These are phyloP conservation scores for Ricordea florida DNA, from an alignment of 92 coral and sea anemone genomes.

Conservation along the genomic window DNA sequence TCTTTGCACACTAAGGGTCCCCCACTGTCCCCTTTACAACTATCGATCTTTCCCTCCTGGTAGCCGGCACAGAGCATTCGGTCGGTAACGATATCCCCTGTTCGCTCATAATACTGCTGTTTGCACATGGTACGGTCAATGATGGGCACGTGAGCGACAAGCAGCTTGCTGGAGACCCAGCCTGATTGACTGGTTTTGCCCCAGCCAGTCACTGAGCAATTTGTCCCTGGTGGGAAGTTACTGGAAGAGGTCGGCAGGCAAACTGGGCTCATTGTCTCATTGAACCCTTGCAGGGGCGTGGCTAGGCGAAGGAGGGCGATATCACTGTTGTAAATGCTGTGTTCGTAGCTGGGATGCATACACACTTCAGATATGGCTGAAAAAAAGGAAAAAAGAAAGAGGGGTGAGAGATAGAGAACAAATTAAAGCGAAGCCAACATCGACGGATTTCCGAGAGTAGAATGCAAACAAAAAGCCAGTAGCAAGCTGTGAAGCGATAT, in stretches of 20 bases:
- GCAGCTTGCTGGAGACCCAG: slow-evolving; percentile 57
- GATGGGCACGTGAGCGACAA: slow-evolving; percentile 65
- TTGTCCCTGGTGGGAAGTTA: slow-evolving; percentile 40
- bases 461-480: too few relatives aligned
- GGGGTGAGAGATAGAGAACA: background rate
- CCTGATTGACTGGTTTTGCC: slow-evolving; percentile 55
- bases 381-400: background rate
- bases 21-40: slow-evolving; percentile 90
- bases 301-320: slow-evolving; percentile 67
- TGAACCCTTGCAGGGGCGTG: slow-evolving; percentile 48
- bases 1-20: slow-evolving; percentile 85
- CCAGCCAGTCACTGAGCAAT: slow-evolving; percentile 67
- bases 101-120: slow-evolving; percentile 40
- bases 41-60: slow-evolving; percentile 69
- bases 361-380: slow-evolving; percentile 74
- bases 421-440: too few relatives aligned
- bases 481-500: too few relatives aligned
- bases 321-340: slow-evolving; percentile 60
- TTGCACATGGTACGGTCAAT: slow-evolving; percentile 46
- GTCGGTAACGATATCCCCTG: slow-evolving; percentile 48
- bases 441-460: too few relatives aligned
- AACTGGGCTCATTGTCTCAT: slow-evolving; percentile 68
- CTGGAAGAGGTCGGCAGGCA: slow-evolving; percentile 53
- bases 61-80: slow-evolving; percentile 84
- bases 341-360: slow-evolving; percentile 68